Evolutionary conservation across 2,113 vertebrate species (phyloP).

Genomic region (Climacteris rufus): DNA sequence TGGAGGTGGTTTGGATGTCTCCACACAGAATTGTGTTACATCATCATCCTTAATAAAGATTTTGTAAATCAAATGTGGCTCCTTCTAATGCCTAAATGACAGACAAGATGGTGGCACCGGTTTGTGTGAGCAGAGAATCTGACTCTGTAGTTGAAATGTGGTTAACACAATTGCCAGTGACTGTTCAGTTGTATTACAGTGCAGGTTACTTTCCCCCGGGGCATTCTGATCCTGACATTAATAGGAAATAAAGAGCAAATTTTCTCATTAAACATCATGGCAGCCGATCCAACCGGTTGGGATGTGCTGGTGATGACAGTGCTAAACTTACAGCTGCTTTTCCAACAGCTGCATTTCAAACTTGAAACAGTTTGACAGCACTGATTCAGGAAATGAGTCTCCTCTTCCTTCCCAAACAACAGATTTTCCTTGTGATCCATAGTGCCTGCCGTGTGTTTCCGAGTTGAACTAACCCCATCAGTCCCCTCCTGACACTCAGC

Average conservation of each 20-base stretch:
- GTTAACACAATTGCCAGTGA: neutral
- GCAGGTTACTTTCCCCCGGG: neutral
- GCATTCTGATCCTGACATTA: neutral
- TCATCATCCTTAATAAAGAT: neutral
- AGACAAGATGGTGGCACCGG: neutral
- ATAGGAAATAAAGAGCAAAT: neutral
- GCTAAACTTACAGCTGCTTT: neutral
- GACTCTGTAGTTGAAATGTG: neutral
- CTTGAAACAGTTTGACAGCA: neutral
- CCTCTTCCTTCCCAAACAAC: neutral
- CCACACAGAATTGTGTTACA: neutral
- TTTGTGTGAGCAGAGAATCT: neutral
- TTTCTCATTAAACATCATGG: neutral
- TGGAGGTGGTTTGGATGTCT: neutral
- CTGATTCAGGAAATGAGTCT: neutral
- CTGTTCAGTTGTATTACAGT: neutral
- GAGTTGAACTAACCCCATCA: too few relatives aligned
- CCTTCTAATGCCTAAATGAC: neutral
- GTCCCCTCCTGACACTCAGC: neutral
- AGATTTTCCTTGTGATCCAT: neutral
- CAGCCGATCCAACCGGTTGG: neutral
- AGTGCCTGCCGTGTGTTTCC: neutral
- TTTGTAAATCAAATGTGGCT: neutral
- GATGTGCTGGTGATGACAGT: fast-evolving
- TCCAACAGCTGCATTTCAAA: neutral